A percentile compares a stretch with the other conserved stretches of the same genome.
Evolutionary conservation across 2,797 vertebrate genomes (phyloP).

Genomic region (Anolis apletophallus): DNA sequence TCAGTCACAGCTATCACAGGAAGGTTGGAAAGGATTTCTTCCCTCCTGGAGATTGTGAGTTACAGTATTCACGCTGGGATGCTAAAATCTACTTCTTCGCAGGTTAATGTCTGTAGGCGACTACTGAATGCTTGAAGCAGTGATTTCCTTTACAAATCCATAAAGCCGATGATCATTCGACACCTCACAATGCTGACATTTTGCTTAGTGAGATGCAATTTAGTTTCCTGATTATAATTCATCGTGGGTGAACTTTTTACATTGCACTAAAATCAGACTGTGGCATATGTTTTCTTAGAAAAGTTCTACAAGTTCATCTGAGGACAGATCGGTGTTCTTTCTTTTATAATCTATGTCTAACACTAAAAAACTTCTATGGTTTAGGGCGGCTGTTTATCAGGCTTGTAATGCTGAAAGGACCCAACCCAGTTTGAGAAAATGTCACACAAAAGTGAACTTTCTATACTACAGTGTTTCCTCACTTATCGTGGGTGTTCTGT

Average conservation of each 20-base stretch:
- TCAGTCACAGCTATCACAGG: not conserved
- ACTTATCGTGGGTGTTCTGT: no score
- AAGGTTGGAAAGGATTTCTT: not conserved
- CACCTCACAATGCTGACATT: no score
- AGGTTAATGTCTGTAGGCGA: not conserved
- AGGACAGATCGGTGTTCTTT: not conserved
- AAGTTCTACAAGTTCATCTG: not conserved
- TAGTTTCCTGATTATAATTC: not conserved
- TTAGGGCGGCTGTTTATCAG: not conserved
- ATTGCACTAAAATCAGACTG: not conserved
- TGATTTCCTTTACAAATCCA: not conserved
- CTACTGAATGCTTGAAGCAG: not conserved
- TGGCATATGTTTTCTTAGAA: not conserved
- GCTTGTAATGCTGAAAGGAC: not conserved
- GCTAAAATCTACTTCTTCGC: not conserved
- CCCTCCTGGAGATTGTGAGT: not conserved
- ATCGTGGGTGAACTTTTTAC: not conserved
- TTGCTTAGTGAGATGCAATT: not conserved
- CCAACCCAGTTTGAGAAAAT: not conserved
- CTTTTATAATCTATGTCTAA: not conserved
- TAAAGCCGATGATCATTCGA: not conserved
- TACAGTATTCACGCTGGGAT: not conserved
- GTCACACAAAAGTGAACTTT: not conserved
- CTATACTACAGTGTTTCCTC: no score
- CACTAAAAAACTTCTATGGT: not conserved